These are phyloP conservation scores for Brachionus koreanus DNA, from an alignment of 1,140 invertebrate genomes.

Conservation along the genomic window DNA sequence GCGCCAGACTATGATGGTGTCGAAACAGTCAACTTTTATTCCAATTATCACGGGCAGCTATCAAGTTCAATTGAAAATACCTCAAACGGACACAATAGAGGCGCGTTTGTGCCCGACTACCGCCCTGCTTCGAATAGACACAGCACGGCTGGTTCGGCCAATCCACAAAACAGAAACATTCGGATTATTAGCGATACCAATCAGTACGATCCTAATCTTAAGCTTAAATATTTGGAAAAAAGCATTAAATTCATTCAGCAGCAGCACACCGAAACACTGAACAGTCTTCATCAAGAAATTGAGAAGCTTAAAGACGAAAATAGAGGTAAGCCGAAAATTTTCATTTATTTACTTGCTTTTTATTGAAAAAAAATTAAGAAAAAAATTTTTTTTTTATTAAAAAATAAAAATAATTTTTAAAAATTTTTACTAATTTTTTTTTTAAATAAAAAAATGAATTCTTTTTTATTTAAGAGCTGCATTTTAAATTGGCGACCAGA, in stretches of 20 bases:
- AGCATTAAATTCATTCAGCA: slow-evolving; percentile 40
- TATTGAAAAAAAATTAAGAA: neutral
- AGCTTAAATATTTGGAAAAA: slow-evolving; percentile 39
- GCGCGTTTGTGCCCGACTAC: neutral
- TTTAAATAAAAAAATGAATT: neutral
- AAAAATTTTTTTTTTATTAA: slow-evolving; percentile 4
- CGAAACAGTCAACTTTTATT: slow-evolving; percentile 30
- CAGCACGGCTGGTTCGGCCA: neutral
- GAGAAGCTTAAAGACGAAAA: slow-evolving; percentile 40
- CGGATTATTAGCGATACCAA: neutral
- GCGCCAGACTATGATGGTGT: slow-evolving; percentile 1
- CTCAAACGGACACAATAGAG: neutral
- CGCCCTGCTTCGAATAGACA: neutral
- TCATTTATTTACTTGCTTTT: too few species aligned
- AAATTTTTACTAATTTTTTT: neutral
- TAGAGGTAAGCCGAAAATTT: slow-evolving; percentile 2
- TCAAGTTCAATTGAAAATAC: neutral
- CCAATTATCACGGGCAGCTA: neutral
- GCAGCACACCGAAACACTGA: slow-evolving; percentile 35
- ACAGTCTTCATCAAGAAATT: slow-evolving; percentile 43
- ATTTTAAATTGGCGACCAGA: slow-evolving; percentile 42
- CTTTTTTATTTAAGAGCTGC: neutral
- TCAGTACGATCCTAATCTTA: slow-evolving; percentile 25
- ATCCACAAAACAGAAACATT: neutral
- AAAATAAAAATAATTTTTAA: too few species aligned